Conservation (phyloP, 2,797 vertebrate species). For the Melanogrammus aeglefinus region DNA sequence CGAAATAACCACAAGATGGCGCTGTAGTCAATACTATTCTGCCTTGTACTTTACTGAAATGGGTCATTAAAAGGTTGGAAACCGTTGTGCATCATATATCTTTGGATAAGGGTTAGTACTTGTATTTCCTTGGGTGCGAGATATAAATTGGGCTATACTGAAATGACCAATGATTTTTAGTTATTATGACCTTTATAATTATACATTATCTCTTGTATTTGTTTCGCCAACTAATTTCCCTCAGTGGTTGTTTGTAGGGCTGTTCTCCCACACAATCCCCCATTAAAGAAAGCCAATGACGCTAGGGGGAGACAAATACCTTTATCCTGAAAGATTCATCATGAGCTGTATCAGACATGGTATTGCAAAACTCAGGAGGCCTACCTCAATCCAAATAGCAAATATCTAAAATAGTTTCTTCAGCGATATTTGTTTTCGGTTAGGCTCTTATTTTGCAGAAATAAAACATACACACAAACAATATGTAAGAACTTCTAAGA, state of each 20-base stretch:
- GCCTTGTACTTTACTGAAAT: neutral
- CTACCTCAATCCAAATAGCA: neutral
- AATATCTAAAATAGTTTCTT: neutral
- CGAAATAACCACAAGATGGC: slow-evolving; percentile 23
- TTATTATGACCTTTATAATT: too few relatives aligned
- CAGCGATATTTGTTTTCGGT: neutral
- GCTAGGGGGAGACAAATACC: too few relatives aligned
- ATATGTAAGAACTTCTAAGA: neutral
- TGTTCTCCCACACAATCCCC: too few relatives aligned
- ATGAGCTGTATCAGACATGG: neutral
- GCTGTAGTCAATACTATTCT: slow-evolving; percentile 6
- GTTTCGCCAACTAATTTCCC: neutral
- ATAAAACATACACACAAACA: neutral
- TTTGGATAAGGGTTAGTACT: neutral
- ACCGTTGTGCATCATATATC: neutral
- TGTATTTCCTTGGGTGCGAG: neutral
- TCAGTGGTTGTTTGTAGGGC: too few relatives aligned
- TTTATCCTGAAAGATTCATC: neutral
- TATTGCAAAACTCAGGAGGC: neutral
- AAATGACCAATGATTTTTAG: too few relatives aligned
- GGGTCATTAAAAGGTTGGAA: neutral
- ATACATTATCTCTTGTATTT: neutral
- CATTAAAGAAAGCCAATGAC: too few relatives aligned
- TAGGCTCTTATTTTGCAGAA: neutral
- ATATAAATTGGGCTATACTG: neutral